Conservation (phyloP, 2,113 vertebrate genomes). For the Proteles cristata region DNA sequence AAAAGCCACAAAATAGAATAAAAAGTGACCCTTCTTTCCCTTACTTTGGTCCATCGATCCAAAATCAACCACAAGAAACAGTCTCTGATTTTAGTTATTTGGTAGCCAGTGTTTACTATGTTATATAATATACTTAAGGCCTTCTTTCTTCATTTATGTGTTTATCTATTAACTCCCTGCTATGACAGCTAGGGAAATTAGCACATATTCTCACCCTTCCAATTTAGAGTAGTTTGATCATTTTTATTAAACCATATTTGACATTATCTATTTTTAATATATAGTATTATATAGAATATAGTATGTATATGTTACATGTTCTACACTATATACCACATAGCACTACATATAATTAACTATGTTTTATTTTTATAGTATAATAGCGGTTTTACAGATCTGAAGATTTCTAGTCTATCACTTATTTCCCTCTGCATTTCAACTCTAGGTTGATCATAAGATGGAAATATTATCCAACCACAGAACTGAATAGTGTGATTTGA, state of each 20-base stretch:
- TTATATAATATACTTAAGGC: background rate
- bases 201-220: background rate
- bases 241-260: background rate
- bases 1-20: background rate
- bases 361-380: background rate
- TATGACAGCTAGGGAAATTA: background rate
- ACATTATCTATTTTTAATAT: background rate
- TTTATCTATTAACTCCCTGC: background rate
- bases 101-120: background rate
- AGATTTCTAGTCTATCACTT: background rate
- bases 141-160: background rate
- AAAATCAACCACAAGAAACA: background rate
- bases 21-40: background rate
- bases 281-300: background rate
- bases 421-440: background rate
- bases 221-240: background rate
- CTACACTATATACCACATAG: background rate
- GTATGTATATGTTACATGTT: background rate
- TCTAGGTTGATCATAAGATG: background rate
- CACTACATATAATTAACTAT: background rate
- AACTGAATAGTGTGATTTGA: background rate
- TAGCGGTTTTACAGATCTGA: background rate
- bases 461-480: background rate
- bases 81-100: constrained; percentile 9
- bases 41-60: background rate